Base-by-base conservation (phyloP, 1,140 invertebrate species). In the Trachymyrmex septentrionalis region DNA sequence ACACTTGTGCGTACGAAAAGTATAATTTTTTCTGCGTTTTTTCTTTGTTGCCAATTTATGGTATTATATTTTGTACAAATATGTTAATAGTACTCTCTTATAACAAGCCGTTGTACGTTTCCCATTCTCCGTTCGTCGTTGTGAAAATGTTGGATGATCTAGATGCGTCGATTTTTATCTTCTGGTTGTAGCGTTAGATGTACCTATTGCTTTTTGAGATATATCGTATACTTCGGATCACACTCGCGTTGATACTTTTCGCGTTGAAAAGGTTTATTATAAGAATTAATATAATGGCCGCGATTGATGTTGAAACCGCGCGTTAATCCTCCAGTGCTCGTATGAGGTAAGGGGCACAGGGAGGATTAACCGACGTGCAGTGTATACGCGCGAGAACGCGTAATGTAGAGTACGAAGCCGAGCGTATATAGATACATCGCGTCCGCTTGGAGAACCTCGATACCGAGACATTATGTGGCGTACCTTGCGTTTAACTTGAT, bases 401-500 rank as follows among this genome's bases (percentile, higher is more conserved):
- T 78, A 38, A 38, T 38, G 66, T 4, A 63, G 72, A 50, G 87
- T 61, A 88, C 50, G 53, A 57, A 64, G 59, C 61, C 24, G 53
- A 48, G 27, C 67, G 38, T 44, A 44, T 44, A 44, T 44, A 44
- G 38, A 44, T 61, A 44, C 50, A 19, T n/a, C 87, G 73, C 67
- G 16, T 88, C 59, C 57, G 61, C 69, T 77, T 48, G 71, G 73
- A 53, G 80, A 87, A 87, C 44, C 85, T 87, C 85, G 85, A 61
- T 69, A 78, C 30, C 78, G 84, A 90, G 84, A 90, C 86, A 87
- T 90, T 87, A 90, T 87, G 88, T 63, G 86, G 80, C 78, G 75
- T 69, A 81, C 86, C 86, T 76, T 86, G 86, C 89, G 86, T 90
- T 90, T 85, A 90, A 76, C 80, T 89, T 90, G 89, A 90, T 90